phyloP scores from a whole-genome alignment of 2,113 vertebrate species.

The Spheniscus mendiculus region DNA sequence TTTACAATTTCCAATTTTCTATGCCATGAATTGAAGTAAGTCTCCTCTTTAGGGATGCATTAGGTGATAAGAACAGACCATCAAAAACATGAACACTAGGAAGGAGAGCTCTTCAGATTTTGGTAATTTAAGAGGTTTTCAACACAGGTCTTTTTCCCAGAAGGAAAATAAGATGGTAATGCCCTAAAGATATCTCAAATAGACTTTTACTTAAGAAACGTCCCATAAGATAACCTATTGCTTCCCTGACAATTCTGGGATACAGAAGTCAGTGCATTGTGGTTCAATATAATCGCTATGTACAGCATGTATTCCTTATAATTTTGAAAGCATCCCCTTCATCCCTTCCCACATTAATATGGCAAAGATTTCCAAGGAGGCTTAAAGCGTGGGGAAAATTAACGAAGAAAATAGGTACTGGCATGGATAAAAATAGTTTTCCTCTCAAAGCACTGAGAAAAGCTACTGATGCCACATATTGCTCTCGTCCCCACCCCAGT shows the following conservation, averaged over 20 bases:
- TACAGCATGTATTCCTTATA: neutral
- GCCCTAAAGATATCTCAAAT: neutral
- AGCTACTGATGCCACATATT: neutral
- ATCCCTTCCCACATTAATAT: neutral
- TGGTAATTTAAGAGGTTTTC: neutral
- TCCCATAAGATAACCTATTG: neutral
- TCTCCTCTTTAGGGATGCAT: neutral
- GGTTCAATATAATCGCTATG: neutral
- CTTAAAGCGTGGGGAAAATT: neutral
- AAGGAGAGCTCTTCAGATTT: neutral
- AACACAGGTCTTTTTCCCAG: neutral
- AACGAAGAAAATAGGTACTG: neutral
- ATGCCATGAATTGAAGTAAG: neutral
- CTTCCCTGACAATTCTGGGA: neutral
- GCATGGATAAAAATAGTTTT: neutral
- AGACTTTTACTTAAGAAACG: neutral
- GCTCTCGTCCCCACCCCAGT: neutral
- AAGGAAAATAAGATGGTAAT: neutral
- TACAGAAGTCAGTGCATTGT: neutral
- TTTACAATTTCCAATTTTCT: neutral
- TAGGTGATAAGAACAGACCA: neutral
- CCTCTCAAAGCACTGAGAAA: neutral
- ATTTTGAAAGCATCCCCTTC: neutral
- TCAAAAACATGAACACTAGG: neutral
- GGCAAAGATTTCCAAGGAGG: neutral